Conservation (phyloP, 2,888 invertebrate genomes). For the Mimachlamys varia region DNA sequence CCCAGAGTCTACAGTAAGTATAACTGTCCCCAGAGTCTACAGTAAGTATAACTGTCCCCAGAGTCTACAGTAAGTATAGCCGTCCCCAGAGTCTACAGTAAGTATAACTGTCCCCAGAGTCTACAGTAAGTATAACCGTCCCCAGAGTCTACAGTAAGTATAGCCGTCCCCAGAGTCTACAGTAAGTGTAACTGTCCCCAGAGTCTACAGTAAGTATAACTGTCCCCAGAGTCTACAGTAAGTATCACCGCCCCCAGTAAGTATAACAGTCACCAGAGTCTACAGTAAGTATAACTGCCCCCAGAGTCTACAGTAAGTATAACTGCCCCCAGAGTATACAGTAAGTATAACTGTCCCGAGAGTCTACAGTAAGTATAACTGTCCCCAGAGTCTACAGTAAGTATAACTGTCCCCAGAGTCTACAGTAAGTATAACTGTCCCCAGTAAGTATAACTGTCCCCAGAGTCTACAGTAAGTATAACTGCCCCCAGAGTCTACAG, state of each 20-base stretch:
- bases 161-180: no score
- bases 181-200: slow-evolving; percentile 75
- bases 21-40: slow-evolving; percentile 76
- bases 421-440: slow-evolving; percentile 77
- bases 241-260: no score
- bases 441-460: slow-evolving; percentile 75
- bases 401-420: slow-evolving; percentile 74
- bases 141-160: slow-evolving; percentile 76
- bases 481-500: no score
- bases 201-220: slow-evolving; percentile 70
- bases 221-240: slow-evolving; percentile 79
- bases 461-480: slow-evolving; percentile 75
- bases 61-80: slow-evolving; percentile 65
- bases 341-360: slow-evolving; percentile 74
- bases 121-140: slow-evolving; percentile 74
- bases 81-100: slow-evolving; percentile 79
- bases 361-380: slow-evolving; percentile 76
- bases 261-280: slow-evolving; percentile 74
- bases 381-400: no score
- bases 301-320: slow-evolving; percentile 74
- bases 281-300: slow-evolving; percentile 77
- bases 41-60: no score
- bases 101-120: no score
- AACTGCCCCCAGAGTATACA: no score
- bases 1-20: no score